Evolutionary conservation across 1,140 invertebrate genomes (phyloP).

Genomic region (Zelostemma sp.): DNA sequence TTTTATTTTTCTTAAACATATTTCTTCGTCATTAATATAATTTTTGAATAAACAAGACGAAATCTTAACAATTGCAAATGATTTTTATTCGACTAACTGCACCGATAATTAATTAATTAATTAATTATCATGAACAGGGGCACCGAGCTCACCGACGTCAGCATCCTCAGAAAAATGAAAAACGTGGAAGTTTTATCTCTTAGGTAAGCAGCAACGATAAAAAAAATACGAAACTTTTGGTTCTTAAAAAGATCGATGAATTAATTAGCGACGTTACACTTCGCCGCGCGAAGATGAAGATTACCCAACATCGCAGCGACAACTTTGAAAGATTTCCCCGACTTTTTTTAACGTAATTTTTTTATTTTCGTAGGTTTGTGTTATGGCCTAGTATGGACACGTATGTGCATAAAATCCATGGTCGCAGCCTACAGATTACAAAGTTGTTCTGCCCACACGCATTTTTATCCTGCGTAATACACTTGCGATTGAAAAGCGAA

Average conservation of each 20-base stretch:
- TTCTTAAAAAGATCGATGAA: background rate
- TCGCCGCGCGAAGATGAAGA: too few species aligned
- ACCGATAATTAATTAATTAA: background rate
- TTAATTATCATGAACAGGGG: conserved; percentile 73
- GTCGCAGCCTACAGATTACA: conserved; percentile 54
- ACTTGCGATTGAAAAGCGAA: conserved; percentile 9
- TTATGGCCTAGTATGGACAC: conserved; percentile 38
- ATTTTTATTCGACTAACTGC: background rate
- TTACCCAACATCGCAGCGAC: too few species aligned
- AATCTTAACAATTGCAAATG: too few species aligned
- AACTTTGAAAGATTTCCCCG: too few species aligned
- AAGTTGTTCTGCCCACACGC: conserved; percentile 59
- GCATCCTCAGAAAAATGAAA: conserved; percentile 80
- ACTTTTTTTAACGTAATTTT: conserved; percentile 11
- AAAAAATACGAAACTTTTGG: background rate
- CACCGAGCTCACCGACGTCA: conserved; percentile 84
- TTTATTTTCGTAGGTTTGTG: conserved; percentile 28
- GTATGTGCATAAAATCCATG: conserved; percentile 51
- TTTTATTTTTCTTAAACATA: too few species aligned
- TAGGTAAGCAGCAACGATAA: conserved; percentile 73
- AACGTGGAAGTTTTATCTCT: conserved; percentile 85
- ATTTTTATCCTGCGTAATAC: conserved; percentile 27
- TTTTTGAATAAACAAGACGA: too few species aligned
- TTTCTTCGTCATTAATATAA: too few species aligned
- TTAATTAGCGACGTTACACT: too few species aligned